A percentile compares a stretch with the other conserved stretches of the same genome.
These are phyloP conservation scores for Macaria liturata DNA, from an alignment of 2,888 invertebrate genomes.

Conservation along the genomic window DNA sequence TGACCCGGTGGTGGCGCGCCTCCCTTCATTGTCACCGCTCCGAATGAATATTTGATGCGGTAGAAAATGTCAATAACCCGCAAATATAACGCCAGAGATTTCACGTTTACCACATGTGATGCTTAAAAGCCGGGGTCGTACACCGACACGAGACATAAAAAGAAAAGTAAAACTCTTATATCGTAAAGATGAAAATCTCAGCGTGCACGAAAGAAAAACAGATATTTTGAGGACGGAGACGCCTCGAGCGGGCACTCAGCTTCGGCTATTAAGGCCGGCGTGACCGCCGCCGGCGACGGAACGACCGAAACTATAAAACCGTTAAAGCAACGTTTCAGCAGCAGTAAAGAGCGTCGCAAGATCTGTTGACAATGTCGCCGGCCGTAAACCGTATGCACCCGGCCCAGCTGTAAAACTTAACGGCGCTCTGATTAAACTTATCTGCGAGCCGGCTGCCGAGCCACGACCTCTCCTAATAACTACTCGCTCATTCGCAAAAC, in stretches of 20 bases:
- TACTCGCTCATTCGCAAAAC: slow-evolving; percentile 48
- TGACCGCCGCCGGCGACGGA: slow-evolving; percentile 80
- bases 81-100: slow-evolving; percentile 14
- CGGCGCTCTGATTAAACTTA: slow-evolving; percentile 81
- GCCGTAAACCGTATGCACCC: slow-evolving; percentile 82
- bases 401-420: slow-evolving; percentile 78
- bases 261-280: slow-evolving; percentile 76
- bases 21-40: slow-evolving; percentile 20
- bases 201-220: slow-evolving; percentile 70
- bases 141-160: slow-evolving; percentile 50
- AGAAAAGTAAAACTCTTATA: slow-evolving; percentile 62
- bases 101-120: slow-evolving; percentile 28
- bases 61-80: slow-evolving; percentile 12
- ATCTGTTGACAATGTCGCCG: slow-evolving; percentile 83
- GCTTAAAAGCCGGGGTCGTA: slow-evolving; percentile 32
- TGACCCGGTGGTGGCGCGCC: slow-evolving; percentile 24
- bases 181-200: slow-evolving; percentile 78
- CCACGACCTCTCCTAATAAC: slow-evolving; percentile 70
- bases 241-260: slow-evolving; percentile 81
- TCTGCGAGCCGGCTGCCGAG: slow-evolving; percentile 64
- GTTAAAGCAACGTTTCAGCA: slow-evolving; percentile 83
- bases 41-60: slow-evolving; percentile 29
- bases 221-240: slow-evolving; percentile 70
- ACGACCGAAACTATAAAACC: slow-evolving; percentile 82
- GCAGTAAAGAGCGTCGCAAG: slow-evolving; percentile 81